Evolutionary conservation across 2,888 invertebrate genomes (phyloP).

Genomic region (Rhodophaea formosa): DNA sequence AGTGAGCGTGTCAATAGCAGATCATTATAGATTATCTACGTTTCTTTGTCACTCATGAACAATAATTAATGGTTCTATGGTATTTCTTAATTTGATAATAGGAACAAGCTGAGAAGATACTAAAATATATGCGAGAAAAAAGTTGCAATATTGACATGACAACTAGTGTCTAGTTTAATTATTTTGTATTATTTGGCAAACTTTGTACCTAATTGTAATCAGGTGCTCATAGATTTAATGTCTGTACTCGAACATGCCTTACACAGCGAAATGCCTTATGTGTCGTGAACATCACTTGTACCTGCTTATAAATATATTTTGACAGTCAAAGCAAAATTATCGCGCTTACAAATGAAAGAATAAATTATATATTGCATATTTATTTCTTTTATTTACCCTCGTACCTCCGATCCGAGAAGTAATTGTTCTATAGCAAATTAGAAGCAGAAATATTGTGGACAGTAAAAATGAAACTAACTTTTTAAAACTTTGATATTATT

Average conservation of each 20-base stretch:
- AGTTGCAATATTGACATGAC: neutral
- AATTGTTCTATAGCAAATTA: no score
- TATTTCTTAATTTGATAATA: neutral
- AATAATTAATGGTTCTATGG: neutral
- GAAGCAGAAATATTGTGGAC: no score
- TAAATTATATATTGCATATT: slow-evolving; percentile 75
- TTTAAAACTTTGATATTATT: slow-evolving; percentile 51
- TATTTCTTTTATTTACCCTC: slow-evolving; percentile 41
- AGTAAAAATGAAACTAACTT: slow-evolving; percentile 13
- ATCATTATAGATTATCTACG: no score
- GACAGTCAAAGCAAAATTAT: slow-evolving; percentile 80
- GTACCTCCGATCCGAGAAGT: neutral
- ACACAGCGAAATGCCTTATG: slow-evolving; percentile 40
- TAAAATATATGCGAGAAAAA: neutral
- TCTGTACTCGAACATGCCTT: slow-evolving; percentile 10
- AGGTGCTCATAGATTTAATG: slow-evolving; percentile 12
- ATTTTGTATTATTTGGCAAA: neutral
- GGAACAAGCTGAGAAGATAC: neutral
- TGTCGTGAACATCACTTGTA: slow-evolving; percentile 78
- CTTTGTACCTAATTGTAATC: neutral
- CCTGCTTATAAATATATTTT: slow-evolving; percentile 78
- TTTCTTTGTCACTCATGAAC: neutral
- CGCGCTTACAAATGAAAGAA: slow-evolving; percentile 78
- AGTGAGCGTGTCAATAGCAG: no score
- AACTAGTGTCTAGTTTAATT: neutral